Conservation (phyloP, 92 coral and sea anemone species). For the Paragorgia papillata region DNA sequence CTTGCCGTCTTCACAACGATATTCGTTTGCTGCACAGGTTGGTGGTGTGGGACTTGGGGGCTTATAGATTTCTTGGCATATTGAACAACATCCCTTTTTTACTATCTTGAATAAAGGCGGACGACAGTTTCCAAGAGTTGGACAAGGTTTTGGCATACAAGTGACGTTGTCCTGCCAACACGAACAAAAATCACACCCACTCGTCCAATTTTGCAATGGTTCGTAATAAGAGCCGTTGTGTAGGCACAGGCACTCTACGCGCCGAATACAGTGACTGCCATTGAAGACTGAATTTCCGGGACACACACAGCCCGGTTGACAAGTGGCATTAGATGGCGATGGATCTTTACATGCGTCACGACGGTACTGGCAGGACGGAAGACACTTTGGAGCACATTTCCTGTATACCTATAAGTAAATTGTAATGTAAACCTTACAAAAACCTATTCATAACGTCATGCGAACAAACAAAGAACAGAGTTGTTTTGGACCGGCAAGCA, state of each 20-base stretch:
- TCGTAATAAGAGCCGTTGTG: conserved; percentile 61
- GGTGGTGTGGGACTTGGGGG: conserved; percentile 46
- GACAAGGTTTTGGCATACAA: conserved; percentile 67
- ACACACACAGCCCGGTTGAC: conserved; percentile 70
- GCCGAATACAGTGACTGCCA: conserved; percentile 55
- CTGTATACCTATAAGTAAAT: conserved; percentile 12
- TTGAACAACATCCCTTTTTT: conserved; percentile 70
- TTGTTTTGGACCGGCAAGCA: too few relatives aligned
- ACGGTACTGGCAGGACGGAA: conserved; percentile 21
- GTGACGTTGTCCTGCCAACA: conserved; percentile 82
- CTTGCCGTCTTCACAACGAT: conserved; percentile 58
- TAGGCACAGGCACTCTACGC: conserved; percentile 66
- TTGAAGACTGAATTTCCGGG: conserved; percentile 54
- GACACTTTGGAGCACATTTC: conserved; percentile 5
- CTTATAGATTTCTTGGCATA: conserved; percentile 56
- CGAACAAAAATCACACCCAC: conserved; percentile 66
- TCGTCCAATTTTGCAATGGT: conserved; percentile 70
- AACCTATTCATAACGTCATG: neutral
- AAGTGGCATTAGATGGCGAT: conserved; percentile 11
- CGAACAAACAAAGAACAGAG: neutral
- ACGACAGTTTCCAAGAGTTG: conserved; percentile 59
- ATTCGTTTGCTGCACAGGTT: conserved; percentile 51
- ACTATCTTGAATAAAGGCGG: conserved; percentile 49
- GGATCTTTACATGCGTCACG: neutral
- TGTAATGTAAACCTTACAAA: neutral